Base-by-base conservation (phyloP, 2,113 vertebrate genomes). In the Cettia cetti region DNA sequence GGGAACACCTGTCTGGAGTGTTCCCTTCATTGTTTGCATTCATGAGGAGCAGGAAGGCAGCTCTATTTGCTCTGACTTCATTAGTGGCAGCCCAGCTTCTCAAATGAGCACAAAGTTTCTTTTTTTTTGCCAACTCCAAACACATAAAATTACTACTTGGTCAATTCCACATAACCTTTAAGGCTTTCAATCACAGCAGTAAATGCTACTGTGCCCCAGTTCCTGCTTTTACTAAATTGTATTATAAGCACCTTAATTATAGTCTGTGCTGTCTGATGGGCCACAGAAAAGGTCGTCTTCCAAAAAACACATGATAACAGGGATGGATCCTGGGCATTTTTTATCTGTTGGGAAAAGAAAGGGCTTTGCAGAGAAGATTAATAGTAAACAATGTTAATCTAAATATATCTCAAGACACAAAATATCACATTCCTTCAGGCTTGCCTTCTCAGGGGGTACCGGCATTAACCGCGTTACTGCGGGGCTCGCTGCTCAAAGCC, bases 181-280 rank as follows among this genome's bases (percentile, higher is more conserved):
- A 95, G 83, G 42, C 83, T 96, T 92, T 97, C 78, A 92, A 90
- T 96, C 92, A 90, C 75, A 81, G 94, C 91, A 75, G 70, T 94
- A 93, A 96, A 78, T 74, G 71, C 66, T 94, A 83, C 92, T 57
- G 90, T 70, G 49, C 42, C 77, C 61, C 68, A 93, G 75, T 87
- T 96, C 60, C 70, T 91, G 82, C 92, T 94, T 95, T 92, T 89
- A 52, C 94, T 83, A 85, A 83, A 79, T 70, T 89, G 85, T 86
- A 89, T 95, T 95, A 79, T 92, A 93, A 96, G 78, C 92, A 95
- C 89, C 91, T 94, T 96, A 95, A 97, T 97, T 97, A 95, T 28
- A 94, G 89, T 21, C 42, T 30, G 6, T 35, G 75, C 35, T 80
- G 92, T n/a, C 89, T 91, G 96, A 94, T 92, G 92, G 92, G 90